Percentiles rank a stretch among this genome's conserved stretches.
These are phyloP conservation scores for Lepidurus apus DNA, from an alignment of 1,140 invertebrate genomes.

Conservation along the genomic window DNA sequence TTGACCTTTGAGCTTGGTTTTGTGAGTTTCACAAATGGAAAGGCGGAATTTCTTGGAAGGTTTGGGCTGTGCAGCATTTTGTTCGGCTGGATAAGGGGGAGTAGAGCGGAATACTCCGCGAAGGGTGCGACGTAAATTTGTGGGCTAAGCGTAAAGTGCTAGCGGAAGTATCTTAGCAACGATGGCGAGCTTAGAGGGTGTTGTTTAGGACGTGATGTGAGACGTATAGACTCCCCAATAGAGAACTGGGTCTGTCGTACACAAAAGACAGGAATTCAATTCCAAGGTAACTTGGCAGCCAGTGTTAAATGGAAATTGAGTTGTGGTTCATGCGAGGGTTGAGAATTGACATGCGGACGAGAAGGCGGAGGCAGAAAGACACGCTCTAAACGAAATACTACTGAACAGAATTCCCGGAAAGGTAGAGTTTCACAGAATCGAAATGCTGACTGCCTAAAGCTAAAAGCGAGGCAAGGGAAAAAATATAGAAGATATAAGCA, in stretches of 20 bases:
- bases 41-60: no score
- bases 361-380: neutral
- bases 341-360: neutral
- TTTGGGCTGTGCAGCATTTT: no score
- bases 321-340: neutral
- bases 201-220: neutral
- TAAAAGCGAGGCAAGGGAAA: neutral
- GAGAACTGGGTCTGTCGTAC: neutral
- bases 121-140: neutral
- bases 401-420: neutral
- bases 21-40: no score
- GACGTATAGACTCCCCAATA: conserved; percentile 1
- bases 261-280: neutral
- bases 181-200: neutral
- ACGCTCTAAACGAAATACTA: no score
- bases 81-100: no score
- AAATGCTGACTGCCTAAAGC: neutral
- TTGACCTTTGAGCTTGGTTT: no score
- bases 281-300: conserved; percentile 13
- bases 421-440: neutral
- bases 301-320: conserved; percentile 9
- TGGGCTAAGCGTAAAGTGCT: neutral
- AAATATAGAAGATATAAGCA: neutral
- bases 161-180: neutral
- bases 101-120: neutral